Percentiles rank a stretch among this genome's conserved stretches.
These are phyloP conservation scores for Neotoma lepida DNA, from an alignment of 2,113 vertebrate species.

Conservation along the genomic window DNA sequence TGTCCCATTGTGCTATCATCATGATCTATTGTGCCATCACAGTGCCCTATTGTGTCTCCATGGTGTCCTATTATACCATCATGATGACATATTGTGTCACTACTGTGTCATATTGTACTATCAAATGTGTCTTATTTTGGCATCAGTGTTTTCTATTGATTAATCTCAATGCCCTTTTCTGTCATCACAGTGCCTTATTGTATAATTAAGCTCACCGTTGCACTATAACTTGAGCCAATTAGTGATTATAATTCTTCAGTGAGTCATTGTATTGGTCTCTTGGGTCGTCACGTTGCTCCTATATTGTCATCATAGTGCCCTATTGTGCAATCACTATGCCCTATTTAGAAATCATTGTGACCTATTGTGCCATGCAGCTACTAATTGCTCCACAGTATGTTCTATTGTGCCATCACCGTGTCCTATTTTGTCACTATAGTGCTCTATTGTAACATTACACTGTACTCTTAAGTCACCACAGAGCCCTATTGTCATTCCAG, in stretches of 20 bases:
- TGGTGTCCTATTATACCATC: no score
- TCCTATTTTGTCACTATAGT: background rate
- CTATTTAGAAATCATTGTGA: background rate
- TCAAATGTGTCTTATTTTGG: no score
- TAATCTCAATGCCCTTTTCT: no score
- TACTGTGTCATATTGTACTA: background rate
- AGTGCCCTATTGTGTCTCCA: background rate
- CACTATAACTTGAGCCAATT: background rate
- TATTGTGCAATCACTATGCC: background rate
- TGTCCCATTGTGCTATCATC: background rate
- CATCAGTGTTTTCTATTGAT: background rate
- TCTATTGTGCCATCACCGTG: background rate
- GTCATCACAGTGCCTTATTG: no score
- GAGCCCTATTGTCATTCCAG: background rate
- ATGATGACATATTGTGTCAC: no score
- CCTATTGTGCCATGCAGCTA: background rate
- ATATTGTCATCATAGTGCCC: background rate
- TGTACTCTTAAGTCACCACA: background rate
- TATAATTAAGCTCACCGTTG: background rate
- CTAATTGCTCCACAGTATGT: background rate
- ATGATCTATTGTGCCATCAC: background rate
- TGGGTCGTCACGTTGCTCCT: background rate
- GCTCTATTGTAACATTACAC: background rate
- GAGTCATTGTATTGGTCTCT: background rate
- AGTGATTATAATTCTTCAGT: background rate